phyloP scores from a whole-genome alignment of 2,113 vertebrate genomes.

The Abramis brama region DNA sequence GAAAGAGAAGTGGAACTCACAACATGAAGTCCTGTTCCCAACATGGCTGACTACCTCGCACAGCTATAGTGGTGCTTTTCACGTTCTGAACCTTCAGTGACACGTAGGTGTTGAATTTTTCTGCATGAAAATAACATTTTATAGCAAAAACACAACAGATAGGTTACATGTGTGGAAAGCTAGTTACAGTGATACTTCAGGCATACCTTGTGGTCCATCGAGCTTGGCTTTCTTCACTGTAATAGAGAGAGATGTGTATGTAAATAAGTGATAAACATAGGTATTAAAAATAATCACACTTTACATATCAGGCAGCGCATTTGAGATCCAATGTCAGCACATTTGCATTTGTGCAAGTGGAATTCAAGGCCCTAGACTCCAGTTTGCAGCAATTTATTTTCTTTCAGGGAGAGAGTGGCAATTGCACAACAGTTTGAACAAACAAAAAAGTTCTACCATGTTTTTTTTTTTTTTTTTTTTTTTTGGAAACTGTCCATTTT shows the following conservation, averaged over 20 bases:
- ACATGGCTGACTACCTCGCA: slow-evolving; percentile 93
- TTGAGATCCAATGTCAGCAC: slow-evolving; percentile 8
- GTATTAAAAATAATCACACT: slow-evolving; percentile 26
- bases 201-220: slow-evolving; percentile 95
- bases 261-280: slow-evolving; percentile 16
- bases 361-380: slow-evolving; percentile 12
- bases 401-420: background rate
- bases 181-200: background rate
- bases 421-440: background rate
- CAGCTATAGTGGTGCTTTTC: slow-evolving; percentile 96
- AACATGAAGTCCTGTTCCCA: slow-evolving; percentile 99
- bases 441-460: background rate
- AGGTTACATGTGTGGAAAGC: background rate
- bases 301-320: slow-evolving; percentile 20
- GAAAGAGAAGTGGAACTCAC: slow-evolving; percentile 77
- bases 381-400: slow-evolving; percentile 10
- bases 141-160: slow-evolving; percentile 11
- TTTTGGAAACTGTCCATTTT: too few relatives aligned
- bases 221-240: slow-evolving; percentile 98
- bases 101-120: slow-evolving; percentile 98
- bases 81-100: slow-evolving; percentile 99
- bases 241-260: slow-evolving; percentile 65
- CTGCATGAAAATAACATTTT: slow-evolving; percentile 68
- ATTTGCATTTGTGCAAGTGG: slow-evolving; percentile 19
- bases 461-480: too few relatives aligned